These are phyloP conservation scores for Corvus hawaiiensis DNA, from an alignment of 2,113 vertebrate species.

Conservation along the genomic window DNA sequence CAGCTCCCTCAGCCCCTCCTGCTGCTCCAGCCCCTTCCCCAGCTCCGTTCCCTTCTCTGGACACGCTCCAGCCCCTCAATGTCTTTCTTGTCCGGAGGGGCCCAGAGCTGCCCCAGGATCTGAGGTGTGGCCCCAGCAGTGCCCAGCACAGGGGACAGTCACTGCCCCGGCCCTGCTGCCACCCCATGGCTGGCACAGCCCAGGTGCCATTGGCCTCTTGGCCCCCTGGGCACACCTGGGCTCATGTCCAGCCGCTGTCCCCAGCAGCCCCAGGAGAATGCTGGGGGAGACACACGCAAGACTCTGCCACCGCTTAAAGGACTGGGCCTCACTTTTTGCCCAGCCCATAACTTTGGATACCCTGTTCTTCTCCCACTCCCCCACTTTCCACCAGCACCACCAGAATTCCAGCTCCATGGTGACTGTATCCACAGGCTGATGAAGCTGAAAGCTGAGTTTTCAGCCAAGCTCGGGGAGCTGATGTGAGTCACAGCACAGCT, in stretches of 20 bases:
- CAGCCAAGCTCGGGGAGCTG: background rate
- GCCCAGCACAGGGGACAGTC: background rate
- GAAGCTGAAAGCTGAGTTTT: background rate
- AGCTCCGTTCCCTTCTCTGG: too few relatives aligned
- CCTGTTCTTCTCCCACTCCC: rapidly evolving
- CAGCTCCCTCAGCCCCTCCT: background rate
- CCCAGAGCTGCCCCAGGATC: too few relatives aligned
- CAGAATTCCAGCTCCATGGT: background rate
- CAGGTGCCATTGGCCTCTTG: background rate
- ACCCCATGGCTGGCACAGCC: rapidly evolving
- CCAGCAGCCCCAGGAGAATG: background rate
- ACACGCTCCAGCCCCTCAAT: too few relatives aligned
- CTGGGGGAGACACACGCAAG: background rate
- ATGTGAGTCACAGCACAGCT: background rate
- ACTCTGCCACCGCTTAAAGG: background rate
- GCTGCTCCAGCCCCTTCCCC: background rate
- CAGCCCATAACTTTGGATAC: background rate
- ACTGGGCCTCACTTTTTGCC: background rate
- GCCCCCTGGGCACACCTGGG: background rate
- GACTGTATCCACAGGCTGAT: background rate
- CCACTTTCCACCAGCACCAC: background rate
- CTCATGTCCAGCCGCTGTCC: background rate
- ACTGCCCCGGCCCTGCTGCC: background rate
- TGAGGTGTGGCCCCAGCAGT: background rate
- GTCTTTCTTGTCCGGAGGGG: too few relatives aligned